phyloP scores from a whole-genome alignment of 2,113 vertebrate species.

The Meriones unguiculatus region DNA sequence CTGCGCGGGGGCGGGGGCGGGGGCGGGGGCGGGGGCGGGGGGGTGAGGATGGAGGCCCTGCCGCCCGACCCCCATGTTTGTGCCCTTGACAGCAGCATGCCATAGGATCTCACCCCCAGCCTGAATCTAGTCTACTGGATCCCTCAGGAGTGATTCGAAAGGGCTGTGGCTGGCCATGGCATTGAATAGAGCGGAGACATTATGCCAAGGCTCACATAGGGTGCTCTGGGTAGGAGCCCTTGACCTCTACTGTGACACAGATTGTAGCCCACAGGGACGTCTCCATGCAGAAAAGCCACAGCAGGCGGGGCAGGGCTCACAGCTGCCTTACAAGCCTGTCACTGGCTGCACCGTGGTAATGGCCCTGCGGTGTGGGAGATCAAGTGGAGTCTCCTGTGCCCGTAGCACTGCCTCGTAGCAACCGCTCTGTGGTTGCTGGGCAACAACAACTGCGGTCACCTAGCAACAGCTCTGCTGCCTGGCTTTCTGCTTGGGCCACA shows the following conservation, averaged over 20 bases:
- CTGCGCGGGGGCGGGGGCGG: slow-evolving; percentile 85
- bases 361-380: slow-evolving; percentile 81
- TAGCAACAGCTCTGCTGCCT: slow-evolving; percentile 63
- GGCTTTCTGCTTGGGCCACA: neutral
- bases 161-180: neutral
- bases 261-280: slow-evolving; percentile 89
- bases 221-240: slow-evolving; percentile 66
- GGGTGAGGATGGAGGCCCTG: neutral
- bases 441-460: slow-evolving; percentile 58
- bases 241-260: slow-evolving; percentile 88
- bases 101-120: neutral
- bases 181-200: neutral
- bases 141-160: neutral
- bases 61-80: neutral
- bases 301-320: slow-evolving; percentile 90
- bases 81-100: neutral
- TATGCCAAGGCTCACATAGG: slow-evolving; percentile 82
- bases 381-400: neutral
- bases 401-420: neutral
- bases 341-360: slow-evolving; percentile 91
- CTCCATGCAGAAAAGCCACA: slow-evolving; percentile 90
- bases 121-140: neutral
- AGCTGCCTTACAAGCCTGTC: slow-evolving; percentile 90
- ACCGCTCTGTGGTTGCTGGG: slow-evolving; percentile 51
- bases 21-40: slow-evolving; percentile 83